Evolutionary conservation across 2,888 invertebrate species (phyloP), one percentile per base, ranked within the genome.

Genomic region (Teleogryllus oceanicus): DNA sequence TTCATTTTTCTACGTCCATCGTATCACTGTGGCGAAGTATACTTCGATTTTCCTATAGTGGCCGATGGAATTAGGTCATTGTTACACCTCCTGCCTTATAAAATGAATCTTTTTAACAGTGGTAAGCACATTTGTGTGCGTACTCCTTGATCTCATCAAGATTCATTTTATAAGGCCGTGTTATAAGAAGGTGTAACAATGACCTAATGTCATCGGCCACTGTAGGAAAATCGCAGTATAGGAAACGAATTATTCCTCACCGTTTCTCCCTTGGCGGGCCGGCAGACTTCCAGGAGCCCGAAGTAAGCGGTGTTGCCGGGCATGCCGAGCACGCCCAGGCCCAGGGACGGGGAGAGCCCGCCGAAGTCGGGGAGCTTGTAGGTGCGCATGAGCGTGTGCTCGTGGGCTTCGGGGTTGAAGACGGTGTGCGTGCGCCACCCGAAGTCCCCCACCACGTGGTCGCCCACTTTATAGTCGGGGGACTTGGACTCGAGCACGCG

Each of bases 291-390:
- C 75, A 75, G 75, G 3, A 75, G 21, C 5, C 75, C 75, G 75
- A 75, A 75, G 21, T 21, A 24, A 16, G 75, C 75, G n/a, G 75
- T 21, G 21, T 21, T 24, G 20, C 75, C 75, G 21, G 75, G 18
- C 75, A 20, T 75, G 20, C 75, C 75, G 5, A 75, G 21, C 21
- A 24, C 75, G 75, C 75, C 75, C 21, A 75, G 20, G n/a, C 24
- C 20, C 75, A 75, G 75, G 13, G 75, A 75, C n/a, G 24, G 75
- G 13, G 75, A 24, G n/a, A 75, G 21, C 13, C 75, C 75, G 18
- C 75, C 75, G 21, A 20, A 8, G 75, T 75, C 75, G 21, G 75
- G 21, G n/a, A 85, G 76, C 50, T 78, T 77, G 77, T 82, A 82
- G 21, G 78, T 12, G 78, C 76, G 76, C 62, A 81, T 13, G 51